A percentile compares a stretch with the other conserved stretches of the same genome.
These are phyloP conservation scores for Drosophila melanosoma DNA, from an alignment of 2,888 invertebrate species.

Conservation along the genomic window DNA sequence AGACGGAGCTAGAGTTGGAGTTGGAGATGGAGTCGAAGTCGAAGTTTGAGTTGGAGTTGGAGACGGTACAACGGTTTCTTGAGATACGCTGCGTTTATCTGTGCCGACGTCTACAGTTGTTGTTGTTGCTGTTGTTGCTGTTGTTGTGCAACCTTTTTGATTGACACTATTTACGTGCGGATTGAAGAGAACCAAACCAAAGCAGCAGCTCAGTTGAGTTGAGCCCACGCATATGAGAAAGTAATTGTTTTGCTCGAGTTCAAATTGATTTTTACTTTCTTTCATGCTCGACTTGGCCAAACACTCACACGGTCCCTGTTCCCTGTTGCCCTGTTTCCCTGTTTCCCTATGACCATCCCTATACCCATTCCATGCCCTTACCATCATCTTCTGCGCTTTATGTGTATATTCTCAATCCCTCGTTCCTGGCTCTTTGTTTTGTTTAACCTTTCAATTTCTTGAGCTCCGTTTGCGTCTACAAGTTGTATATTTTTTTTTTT, in stretches of 20 bases:
- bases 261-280: slow-evolving; percentile 78
- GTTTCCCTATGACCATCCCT: slow-evolving; percentile 4
- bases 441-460: slow-evolving; percentile 73
- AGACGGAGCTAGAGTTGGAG: background rate
- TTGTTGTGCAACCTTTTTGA: slow-evolving; percentile 69
- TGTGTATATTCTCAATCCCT: slow-evolving; percentile 27
- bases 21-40: background rate
- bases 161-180: slow-evolving; percentile 72
- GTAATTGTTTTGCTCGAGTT: slow-evolving; percentile 78
- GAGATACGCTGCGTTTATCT: slow-evolving; percentile 35
- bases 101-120: slow-evolving; percentile 24
- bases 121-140: slow-evolving; percentile 12
- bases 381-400: slow-evolving; percentile 15
- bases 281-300: slow-evolving; percentile 50
- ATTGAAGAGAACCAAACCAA: slow-evolving; percentile 72
- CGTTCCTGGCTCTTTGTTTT: slow-evolving; percentile 58
- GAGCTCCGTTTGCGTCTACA: slow-evolving; percentile 59
- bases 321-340: slow-evolving; percentile 7
- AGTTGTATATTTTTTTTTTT: slow-evolving; percentile 51
- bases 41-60: background rate
- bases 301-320: slow-evolving; percentile 35
- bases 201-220: background rate
- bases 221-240: slow-evolving; percentile 67
- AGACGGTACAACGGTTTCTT: slow-evolving; percentile 63
- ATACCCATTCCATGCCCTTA: slow-evolving; percentile 22